A percentile compares a stretch with the other conserved stretches of the same genome.
Conservation (phyloP, 2,797 vertebrate species). For the Poeciliopsis turneri region DNA sequence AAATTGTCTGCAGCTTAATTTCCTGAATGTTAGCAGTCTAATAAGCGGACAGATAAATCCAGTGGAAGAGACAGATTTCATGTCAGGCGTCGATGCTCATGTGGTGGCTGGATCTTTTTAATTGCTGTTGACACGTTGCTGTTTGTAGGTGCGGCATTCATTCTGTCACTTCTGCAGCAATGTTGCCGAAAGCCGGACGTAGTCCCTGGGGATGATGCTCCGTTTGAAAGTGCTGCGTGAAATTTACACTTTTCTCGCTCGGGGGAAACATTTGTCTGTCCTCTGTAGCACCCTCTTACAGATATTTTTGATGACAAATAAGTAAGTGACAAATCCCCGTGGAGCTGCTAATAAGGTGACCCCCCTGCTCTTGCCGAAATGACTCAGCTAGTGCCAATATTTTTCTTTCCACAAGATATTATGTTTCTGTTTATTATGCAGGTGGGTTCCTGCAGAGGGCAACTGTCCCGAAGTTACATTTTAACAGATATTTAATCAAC, state of each 20-base stretch:
- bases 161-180: background rate
- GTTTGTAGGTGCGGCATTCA: background rate
- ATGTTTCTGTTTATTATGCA: conserved; percentile 4
- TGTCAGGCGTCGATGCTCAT: background rate
- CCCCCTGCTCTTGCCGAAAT: conserved; percentile 9
- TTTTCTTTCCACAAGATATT: conserved; percentile 17
- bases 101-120: background rate
- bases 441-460: background rate
- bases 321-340: conserved; percentile 13
- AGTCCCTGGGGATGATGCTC: background rate
- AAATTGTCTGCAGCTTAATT: background rate
- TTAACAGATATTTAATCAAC: conserved; percentile 2
- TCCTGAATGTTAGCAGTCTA: background rate
- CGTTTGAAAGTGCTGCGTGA: background rate
- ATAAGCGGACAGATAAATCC: background rate
- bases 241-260: conserved; percentile 6
- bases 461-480: background rate
- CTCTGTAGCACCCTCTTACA: background rate
- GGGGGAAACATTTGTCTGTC: background rate
- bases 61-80: background rate
- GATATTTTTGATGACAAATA: conserved; percentile 17
- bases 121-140: background rate
- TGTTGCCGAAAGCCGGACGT: background rate
- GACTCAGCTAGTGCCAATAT: conserved; percentile 21
- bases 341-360: conserved; percentile 9